Percentiles rank a stretch among this genome's conserved stretches.
Evolutionary conservation across 2,113 vertebrate species (phyloP).

Genomic region (Chinchilla lanigera): DNA sequence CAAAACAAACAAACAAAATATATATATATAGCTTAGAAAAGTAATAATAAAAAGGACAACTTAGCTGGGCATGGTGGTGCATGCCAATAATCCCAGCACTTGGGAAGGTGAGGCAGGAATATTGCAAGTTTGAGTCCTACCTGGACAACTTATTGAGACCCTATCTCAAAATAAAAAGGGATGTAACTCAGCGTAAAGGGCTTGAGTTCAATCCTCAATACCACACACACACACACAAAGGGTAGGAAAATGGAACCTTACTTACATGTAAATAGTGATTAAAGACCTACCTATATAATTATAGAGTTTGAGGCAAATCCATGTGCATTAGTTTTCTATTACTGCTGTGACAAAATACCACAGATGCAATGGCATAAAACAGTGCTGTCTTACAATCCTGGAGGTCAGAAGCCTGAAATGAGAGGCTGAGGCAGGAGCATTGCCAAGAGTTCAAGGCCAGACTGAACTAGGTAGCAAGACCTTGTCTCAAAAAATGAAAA

Average conservation of each 20-base stretch:
- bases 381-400: background rate
- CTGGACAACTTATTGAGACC: background rate
- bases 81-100: background rate
- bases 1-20: no score
- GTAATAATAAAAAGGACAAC: background rate
- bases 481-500: background rate
- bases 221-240: background rate
- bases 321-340: background rate
- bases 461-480: background rate
- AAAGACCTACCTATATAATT: background rate
- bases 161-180: background rate
- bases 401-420: background rate
- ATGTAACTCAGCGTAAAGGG: background rate
- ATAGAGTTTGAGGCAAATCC: background rate
- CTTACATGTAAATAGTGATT: background rate
- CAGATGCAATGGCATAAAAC: background rate
- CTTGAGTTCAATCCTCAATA: background rate
- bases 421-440: background rate
- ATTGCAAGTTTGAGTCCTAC: background rate
- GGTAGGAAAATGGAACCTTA: conserved; percentile 2
- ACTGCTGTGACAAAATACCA: background rate
- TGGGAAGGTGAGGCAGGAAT: background rate
- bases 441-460: background rate
- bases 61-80: background rate
- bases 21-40: background rate